phyloP scores from a whole-genome alignment of 2,888 invertebrate genomes.

The Phlogophora meticulosa region DNA sequence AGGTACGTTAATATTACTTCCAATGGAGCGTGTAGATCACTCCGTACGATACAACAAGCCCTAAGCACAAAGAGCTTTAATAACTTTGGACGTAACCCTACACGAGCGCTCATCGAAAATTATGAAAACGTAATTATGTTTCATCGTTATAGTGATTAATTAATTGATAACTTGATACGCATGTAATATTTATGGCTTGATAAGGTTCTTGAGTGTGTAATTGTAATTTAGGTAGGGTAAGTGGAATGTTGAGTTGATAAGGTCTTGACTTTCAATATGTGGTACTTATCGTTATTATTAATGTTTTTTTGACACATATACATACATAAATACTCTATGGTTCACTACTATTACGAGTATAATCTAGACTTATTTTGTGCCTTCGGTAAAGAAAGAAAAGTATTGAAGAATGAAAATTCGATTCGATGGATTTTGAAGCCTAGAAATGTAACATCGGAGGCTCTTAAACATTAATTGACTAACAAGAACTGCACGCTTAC shows the following conservation, averaged over 20 bases:
- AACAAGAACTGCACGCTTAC: too few relatives aligned
- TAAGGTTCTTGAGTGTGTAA: slow-evolving; percentile 48
- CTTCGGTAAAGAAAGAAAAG: too few relatives aligned
- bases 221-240: slow-evolving; percentile 40
- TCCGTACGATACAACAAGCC: slow-evolving; percentile 23
- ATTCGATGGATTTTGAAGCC: too few relatives aligned
- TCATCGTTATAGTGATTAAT: slow-evolving; percentile 60
- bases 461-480: too few relatives aligned
- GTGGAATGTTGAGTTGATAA: slow-evolving; percentile 26
- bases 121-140: slow-evolving; percentile 62
- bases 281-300: background rate
- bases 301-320: background rate
- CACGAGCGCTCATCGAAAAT: slow-evolving; percentile 58
- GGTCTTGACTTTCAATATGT: slow-evolving; percentile 20
- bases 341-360: background rate
- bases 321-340: too few relatives aligned
- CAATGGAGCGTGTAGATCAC: slow-evolving; percentile 11
- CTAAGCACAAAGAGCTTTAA: slow-evolving; percentile 33
- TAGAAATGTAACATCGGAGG: too few relatives aligned
- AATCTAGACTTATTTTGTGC: background rate
- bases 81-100: slow-evolving; percentile 37
- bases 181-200: slow-evolving; percentile 53
- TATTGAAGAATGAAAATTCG: too few relatives aligned
- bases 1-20: slow-evolving; percentile 27
- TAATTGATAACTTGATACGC: slow-evolving; percentile 56